Percentiles rank a stretch among this genome's conserved stretches.
These are phyloP conservation scores for Phymorhynchus buccinoides DNA, from an alignment of 1,140 invertebrate genomes.

Conservation along the genomic window DNA sequence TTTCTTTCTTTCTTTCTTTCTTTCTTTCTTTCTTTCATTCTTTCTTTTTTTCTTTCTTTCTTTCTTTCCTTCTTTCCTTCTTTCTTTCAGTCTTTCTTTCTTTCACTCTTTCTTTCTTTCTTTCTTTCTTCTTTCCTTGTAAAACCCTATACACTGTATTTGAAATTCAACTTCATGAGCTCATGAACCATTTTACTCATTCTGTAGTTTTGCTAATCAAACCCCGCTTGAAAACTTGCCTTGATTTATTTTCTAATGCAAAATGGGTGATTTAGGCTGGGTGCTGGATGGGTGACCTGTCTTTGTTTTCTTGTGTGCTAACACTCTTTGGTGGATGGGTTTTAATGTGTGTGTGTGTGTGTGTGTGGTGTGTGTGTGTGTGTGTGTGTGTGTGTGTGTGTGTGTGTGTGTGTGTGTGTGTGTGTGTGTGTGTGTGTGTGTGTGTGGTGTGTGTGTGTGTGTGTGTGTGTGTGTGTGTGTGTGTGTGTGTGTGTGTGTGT, in stretches of 20 bases:
- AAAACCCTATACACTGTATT: neutral
- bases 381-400: neutral
- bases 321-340: neutral
- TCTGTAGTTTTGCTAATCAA: neutral
- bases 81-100: neutral
- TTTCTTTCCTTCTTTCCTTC: neutral
- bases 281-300: neutral
- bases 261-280: neutral
- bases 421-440: neutral
- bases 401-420: neutral
- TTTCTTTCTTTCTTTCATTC: too few relatives aligned
- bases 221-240: neutral
- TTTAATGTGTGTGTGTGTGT: neutral
- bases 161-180: neutral
- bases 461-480: constrained; percentile 20
- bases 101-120: neutral
- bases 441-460: constrained; percentile 23
- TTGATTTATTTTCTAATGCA: neutral
- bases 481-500: neutral
- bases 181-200: neutral
- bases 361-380: neutral
- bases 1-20: too few relatives aligned
- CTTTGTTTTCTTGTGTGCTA: neutral
- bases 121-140: neutral
- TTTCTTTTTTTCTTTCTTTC: too few relatives aligned